Evolutionary conservation across 2,797 vertebrate genomes (phyloP).

Genomic region (Limosa lapponica): DNA sequence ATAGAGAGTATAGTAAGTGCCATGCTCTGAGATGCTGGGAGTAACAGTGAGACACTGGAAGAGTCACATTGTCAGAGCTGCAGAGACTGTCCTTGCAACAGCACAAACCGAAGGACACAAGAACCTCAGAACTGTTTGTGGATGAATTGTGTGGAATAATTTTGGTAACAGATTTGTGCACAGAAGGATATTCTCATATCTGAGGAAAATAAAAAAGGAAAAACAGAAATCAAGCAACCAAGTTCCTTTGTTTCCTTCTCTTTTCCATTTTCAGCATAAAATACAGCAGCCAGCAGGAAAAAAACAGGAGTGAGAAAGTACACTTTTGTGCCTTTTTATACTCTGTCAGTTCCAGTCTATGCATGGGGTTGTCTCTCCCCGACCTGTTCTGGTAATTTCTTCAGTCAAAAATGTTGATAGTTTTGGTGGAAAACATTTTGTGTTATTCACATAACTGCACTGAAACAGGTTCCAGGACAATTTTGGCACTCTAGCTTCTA

Average conservation of each 20-base stretch:
- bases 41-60: not conserved
- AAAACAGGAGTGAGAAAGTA: not conserved
- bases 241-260: not conserved
- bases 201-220: too few species aligned
- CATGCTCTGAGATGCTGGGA: fast-evolving
- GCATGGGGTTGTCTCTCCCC: not conserved
- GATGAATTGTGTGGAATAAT: not conserved
- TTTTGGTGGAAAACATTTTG: not conserved
- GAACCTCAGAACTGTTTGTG: not conserved
- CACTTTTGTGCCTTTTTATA: not conserved
- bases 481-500: not conserved
- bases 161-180: not conserved
- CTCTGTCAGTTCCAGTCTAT: not conserved
- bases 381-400: not conserved
- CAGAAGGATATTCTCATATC: not conserved
- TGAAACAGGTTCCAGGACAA: not conserved
- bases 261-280: not conserved
- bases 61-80: not conserved
- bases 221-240: not conserved
- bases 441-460: not conserved
- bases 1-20: fast-evolving
- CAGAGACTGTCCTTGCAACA: not conserved
- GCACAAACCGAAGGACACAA: not conserved
- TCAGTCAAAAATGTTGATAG: not conserved
- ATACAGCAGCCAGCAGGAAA: not conserved